A percentile compares a stretch with the other conserved stretches of the same genome.
Conservation (phyloP, 2,113 vertebrate species). For the Pipra filicauda region DNA sequence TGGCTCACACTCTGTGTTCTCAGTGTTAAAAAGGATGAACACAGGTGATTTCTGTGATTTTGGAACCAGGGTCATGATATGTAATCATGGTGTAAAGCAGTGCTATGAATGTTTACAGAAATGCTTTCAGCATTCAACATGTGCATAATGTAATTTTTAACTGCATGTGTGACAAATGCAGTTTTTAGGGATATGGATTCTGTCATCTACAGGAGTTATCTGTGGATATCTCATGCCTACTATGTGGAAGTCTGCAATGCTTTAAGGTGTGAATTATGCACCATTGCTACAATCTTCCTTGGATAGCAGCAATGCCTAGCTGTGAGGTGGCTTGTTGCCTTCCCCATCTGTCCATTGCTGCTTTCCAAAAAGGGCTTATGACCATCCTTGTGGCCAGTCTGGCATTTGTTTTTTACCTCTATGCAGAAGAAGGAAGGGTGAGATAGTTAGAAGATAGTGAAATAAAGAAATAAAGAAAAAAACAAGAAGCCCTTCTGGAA, state of each 20-base stretch:
- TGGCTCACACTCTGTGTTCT: neutral
- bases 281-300: neutral
- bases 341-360: slow-evolving; percentile 19
- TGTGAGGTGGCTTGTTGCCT: slow-evolving; percentile 16
- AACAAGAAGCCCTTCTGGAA: neutral
- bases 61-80: no score
- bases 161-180: neutral
- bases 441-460: neutral
- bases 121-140: neutral
- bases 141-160: neutral
- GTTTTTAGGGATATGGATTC: neutral
- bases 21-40: neutral
- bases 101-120: neutral
- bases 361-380: slow-evolving; percentile 18
- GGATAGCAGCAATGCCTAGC: neutral
- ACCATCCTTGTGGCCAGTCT: neutral
- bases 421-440: neutral
- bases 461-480: neutral
- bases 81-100: neutral
- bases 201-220: neutral
- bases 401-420: neutral
- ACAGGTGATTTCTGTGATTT: neutral
- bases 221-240: neutral
- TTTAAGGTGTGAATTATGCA: neutral
- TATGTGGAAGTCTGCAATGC: neutral